Conservation (phyloP, 2,888 invertebrate species). For the Halocaridina rubra region DNA sequence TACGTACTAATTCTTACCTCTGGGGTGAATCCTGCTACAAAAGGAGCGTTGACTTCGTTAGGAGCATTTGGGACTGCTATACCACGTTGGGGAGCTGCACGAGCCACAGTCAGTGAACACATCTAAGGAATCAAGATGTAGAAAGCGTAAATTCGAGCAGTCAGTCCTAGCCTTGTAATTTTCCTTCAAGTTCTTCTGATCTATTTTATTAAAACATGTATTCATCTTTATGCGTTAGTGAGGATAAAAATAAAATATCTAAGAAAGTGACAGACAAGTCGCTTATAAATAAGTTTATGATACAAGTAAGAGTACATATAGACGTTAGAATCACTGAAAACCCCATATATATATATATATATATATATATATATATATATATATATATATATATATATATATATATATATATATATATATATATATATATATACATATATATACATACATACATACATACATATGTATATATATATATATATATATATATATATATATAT, state of each 20-base stretch:
- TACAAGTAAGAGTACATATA: neutral
- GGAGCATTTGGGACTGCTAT: neutral
- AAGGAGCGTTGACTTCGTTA: neutral
- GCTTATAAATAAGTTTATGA: no score
- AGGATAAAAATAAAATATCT: neutral
- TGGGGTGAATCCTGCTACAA: neutral
- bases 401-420: neutral
- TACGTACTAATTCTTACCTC: no score
- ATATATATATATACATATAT: slow-evolving; percentile 5
- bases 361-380: neutral
- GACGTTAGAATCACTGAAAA: neutral
- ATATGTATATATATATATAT: slow-evolving; percentile 5
- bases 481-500: slow-evolving; percentile 1
- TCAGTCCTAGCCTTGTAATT: no score
- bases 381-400: neutral
- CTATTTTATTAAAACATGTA: no score
- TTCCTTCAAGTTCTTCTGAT: no score
- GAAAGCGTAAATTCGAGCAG: no score
- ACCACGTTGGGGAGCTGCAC: neutral
- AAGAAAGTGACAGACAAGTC: neutral
- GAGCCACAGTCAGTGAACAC: neutral
- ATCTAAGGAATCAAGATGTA: no score
- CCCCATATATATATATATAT: neutral
- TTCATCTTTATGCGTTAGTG: no score
- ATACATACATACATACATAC: neutral